Percentiles rank a stretch among this genome's conserved stretches.
Conservation (phyloP, 92 coral and sea anemone species). For the Porites evermanni region DNA sequence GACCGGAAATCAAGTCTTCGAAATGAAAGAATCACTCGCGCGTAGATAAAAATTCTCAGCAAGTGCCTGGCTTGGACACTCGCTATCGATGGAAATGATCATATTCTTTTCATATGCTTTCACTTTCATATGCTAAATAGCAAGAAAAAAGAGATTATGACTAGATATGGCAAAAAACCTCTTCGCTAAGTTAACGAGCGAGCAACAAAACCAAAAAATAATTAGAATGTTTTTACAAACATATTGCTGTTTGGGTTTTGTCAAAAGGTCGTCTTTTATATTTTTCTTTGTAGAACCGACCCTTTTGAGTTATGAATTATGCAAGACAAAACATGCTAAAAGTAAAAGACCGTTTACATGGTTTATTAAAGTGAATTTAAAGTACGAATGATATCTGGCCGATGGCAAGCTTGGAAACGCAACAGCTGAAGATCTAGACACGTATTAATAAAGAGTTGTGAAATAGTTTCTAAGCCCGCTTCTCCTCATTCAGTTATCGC, state of each 20-base stretch:
- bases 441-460: background rate
- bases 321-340: background rate
- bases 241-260: background rate
- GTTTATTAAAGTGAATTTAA: background rate
- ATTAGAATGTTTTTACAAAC: conserved; percentile 5
- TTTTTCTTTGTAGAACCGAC: background rate
- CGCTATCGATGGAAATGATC: conserved; percentile 16
- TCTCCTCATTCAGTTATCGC: background rate
- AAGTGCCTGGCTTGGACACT: background rate
- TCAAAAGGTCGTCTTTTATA: background rate
- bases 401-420: background rate
- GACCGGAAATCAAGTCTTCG: conserved; percentile 31
- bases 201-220: no score
- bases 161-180: background rate
- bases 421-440: background rate
- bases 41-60: conserved; percentile 4
- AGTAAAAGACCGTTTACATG: background rate
- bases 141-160: background rate
- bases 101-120: background rate
- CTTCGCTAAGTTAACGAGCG: no score
- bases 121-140: conserved; percentile 12
- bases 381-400: background rate
- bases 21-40: conserved; percentile 11
- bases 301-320: background rate
- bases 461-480: background rate